Evolutionary conservation across 2,797 vertebrate species (phyloP).

Genomic region (Botia kubotai): DNA sequence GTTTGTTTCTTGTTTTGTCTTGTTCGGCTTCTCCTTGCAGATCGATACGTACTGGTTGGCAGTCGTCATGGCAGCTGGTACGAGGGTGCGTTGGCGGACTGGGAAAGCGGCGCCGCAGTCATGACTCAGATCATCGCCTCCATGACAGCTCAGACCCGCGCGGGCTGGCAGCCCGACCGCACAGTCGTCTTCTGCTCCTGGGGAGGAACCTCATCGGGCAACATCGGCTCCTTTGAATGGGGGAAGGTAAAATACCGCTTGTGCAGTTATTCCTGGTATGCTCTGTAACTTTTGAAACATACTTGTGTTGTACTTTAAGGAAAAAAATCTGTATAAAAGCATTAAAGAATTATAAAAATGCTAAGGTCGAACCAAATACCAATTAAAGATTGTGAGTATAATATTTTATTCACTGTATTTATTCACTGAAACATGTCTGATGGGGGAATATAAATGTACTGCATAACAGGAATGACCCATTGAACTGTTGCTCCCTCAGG

Average conservation of each 20-base stretch:
- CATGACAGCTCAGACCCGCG: conserved; percentile 79
- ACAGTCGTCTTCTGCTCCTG: conserved; percentile 91
- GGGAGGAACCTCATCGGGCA: conserved; percentile 87
- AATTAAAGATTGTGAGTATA: background rate
- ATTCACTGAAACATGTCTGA: background rate
- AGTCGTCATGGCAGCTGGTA: conserved; percentile 79
- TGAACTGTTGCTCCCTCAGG: background rate
- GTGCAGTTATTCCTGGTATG: background rate
- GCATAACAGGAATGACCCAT: background rate
- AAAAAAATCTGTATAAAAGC: too few relatives aligned
- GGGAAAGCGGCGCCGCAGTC: conserved; percentile 84
- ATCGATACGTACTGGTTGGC: conserved; percentile 88
- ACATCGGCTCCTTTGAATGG: conserved; percentile 93
- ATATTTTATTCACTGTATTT: background rate
- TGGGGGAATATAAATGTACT: background rate
- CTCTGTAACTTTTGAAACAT: background rate
- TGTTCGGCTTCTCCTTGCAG: conserved; percentile 71
- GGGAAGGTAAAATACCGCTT: conserved; percentile 83
- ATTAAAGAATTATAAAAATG: too few relatives aligned
- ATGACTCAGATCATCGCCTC: conserved; percentile 86
- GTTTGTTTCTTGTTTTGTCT: conserved; percentile 13
- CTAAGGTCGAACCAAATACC: too few relatives aligned
- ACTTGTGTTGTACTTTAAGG: background rate
- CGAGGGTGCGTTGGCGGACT: conserved; percentile 71
- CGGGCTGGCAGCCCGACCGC: conserved; percentile 87